Evolutionary conservation across 2,113 vertebrate species (phyloP).

Genomic region (Ammodytes marinus): DNA sequence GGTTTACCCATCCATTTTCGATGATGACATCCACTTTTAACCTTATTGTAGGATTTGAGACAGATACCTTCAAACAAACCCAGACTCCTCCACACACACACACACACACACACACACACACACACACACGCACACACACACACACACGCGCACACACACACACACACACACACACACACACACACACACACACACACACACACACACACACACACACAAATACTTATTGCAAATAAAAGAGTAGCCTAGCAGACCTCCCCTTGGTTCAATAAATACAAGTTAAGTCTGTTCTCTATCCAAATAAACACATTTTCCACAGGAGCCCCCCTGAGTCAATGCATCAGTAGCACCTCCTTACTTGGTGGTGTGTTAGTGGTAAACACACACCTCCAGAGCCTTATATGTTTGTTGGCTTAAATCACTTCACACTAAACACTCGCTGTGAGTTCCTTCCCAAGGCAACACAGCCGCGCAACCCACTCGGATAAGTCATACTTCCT

Average conservation of each 20-base stretch:
- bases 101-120: too few relatives aligned
- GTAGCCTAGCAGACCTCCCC: conserved; percentile 48
- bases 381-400: conserved; percentile 35
- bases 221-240: conserved; percentile 39
- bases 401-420: conserved; percentile 66
- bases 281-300: conserved; percentile 27
- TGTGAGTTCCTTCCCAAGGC: conserved; percentile 57
- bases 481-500: conserved; percentile 29
- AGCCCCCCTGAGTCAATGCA: conserved; percentile 23
- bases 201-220: conserved; percentile 31
- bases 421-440: conserved; percentile 64
- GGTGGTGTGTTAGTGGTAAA: conserved; percentile 45
- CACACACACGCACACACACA: too few relatives aligned
- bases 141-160: too few relatives aligned
- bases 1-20: too few relatives aligned
- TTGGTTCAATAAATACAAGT: conserved; percentile 51
- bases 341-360: conserved; percentile 30
- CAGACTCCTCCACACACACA: too few relatives aligned
- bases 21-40: too few relatives aligned
- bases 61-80: too few relatives aligned
- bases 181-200: neutral
- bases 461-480: conserved; percentile 12
- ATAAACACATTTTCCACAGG: conserved; percentile 30
- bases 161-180: too few relatives aligned
- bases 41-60: too few relatives aligned